These are phyloP conservation scores for Scaptodrosophila lebanonensis DNA, from an alignment of 1,140 invertebrate genomes.

Conservation along the genomic window DNA sequence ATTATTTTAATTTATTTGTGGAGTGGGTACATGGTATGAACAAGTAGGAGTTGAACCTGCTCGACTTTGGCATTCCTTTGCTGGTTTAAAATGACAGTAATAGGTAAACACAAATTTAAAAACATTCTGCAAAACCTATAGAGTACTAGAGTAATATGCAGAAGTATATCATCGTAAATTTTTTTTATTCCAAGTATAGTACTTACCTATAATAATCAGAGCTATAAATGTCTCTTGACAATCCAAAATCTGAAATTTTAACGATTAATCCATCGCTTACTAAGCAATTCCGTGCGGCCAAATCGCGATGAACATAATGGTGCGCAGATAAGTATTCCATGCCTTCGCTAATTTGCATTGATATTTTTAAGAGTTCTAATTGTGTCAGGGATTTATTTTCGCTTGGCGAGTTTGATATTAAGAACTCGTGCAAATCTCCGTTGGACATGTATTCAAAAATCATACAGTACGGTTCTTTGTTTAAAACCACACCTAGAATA, in stretches of 20 bases:
- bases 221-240: slow-evolving; percentile 94
- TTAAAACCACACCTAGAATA: slow-evolving; percentile 92
- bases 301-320: slow-evolving; percentile 97
- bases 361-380: slow-evolving; percentile 89
- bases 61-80: too few species aligned
- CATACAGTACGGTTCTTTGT: slow-evolving; percentile 96
- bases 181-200: background rate
- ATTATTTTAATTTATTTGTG: too few species aligned
- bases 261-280: slow-evolving; percentile 95
- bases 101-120: too few species aligned
- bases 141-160: too few species aligned
- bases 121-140: background rate
- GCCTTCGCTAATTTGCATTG: slow-evolving; percentile 94
- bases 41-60: too few species aligned
- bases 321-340: slow-evolving; percentile 95
- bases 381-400: slow-evolving; percentile 86
- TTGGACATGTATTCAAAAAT: slow-evolving; percentile 97
- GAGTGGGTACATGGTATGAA: too few species aligned
- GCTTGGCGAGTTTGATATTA: slow-evolving; percentile 92
- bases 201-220: slow-evolving; percentile 86
- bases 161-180: too few species aligned
- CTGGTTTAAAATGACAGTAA: too few species aligned
- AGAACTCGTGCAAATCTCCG: slow-evolving; percentile 96
- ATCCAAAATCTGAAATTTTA: slow-evolving; percentile 97
- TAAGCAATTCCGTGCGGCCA: slow-evolving; percentile 96